These are phyloP conservation scores for Poecilia velifera DNA, from an alignment of 2,797 vertebrate species.

Conservation along the genomic window DNA sequence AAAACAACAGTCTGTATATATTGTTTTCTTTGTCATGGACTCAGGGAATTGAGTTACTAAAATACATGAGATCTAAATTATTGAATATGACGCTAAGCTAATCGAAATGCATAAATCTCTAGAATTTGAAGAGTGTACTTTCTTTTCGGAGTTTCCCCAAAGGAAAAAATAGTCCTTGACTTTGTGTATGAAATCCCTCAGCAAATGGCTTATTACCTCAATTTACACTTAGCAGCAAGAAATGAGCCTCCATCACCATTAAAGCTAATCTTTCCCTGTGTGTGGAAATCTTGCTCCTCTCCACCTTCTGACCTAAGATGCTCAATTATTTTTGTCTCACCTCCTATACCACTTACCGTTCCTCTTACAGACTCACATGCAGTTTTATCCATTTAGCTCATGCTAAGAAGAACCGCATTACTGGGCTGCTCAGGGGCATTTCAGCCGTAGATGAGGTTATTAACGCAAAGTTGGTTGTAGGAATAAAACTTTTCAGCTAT, in stretches of 20 bases:
- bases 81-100: neutral
- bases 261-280: slow-evolving; percentile 7
- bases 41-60: neutral
- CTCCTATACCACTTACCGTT: slow-evolving; percentile 5
- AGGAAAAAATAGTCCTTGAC: neutral
- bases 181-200: slow-evolving; percentile 10
- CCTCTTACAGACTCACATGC: slow-evolving; percentile 27
- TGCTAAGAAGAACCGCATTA: slow-evolving; percentile 10
- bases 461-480: slow-evolving; percentile 15
- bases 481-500: slow-evolving; percentile 9
- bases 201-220: slow-evolving; percentile 6
- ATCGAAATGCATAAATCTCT: neutral
- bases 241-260: slow-evolving; percentile 33
- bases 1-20: neutral
- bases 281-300: slow-evolving; percentile 16
- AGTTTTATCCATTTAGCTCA: slow-evolving; percentile 21
- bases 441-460: slow-evolving; percentile 2
- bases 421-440: slow-evolving; percentile 38
- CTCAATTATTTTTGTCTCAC: slow-evolving; percentile 31
- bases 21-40: neutral
- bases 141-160: neutral
- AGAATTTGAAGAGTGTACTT: neutral
- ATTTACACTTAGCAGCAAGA: slow-evolving; percentile 27
- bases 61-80: neutral
- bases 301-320: slow-evolving; percentile 23